Conservation (phyloP, 2,888 invertebrate species). For the Uropetala carovei region DNA sequence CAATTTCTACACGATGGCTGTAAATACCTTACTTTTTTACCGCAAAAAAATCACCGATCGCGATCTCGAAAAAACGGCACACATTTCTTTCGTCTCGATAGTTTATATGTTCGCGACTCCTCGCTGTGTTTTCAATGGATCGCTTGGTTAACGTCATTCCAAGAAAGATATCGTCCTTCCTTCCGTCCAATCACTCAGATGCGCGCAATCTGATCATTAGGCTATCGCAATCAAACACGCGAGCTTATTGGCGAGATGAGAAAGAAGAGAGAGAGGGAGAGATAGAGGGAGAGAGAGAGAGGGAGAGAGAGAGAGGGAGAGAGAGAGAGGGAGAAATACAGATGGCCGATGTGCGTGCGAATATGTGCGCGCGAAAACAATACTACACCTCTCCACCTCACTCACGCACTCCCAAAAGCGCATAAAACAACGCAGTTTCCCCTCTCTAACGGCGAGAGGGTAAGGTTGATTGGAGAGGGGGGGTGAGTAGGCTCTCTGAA, state of each 20-base stretch:
- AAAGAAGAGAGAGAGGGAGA: neutral
- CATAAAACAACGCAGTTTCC: neutral
- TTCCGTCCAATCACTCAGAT: neutral
- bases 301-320: too few species aligned
- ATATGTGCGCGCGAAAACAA: neutral
- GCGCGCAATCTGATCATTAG: neutral
- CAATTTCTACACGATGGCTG: too few species aligned
- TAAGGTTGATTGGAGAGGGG: neutral
- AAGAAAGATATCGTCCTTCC: neutral
- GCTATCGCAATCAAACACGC: neutral
- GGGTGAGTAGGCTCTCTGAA: neutral
- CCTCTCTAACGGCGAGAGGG: neutral
- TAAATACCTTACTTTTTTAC: too few species aligned
- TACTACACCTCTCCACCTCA: neutral
- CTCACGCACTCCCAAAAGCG: neutral
- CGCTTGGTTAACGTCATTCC: neutral
- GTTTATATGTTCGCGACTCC: too few species aligned
- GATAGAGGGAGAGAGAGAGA: neutral
- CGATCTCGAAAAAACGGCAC: too few species aligned
- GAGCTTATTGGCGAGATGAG: neutral
- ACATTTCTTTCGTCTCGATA: too few species aligned
- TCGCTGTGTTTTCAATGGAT: neutral
- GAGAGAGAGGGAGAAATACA: neutral
- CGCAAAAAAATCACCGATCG: too few species aligned
- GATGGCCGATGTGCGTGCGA: slow-evolving; percentile 13